Evolutionary conservation across 1,140 invertebrate species (phyloP), one percentile per base, ranked within the genome.

Genomic region (Orius insidiosus): DNA sequence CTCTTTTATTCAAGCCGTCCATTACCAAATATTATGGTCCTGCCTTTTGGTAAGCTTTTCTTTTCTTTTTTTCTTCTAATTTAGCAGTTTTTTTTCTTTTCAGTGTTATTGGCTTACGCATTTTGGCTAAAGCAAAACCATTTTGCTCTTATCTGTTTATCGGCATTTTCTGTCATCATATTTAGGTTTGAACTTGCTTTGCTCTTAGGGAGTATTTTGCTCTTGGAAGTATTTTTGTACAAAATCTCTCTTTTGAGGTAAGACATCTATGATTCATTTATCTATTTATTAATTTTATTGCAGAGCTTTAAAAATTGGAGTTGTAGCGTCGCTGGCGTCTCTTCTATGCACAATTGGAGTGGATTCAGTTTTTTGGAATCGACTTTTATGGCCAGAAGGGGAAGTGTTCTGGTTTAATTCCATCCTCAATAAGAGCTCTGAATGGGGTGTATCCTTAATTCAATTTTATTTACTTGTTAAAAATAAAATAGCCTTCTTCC

Each of bases 391-490:
- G 95, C 94, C 95, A 0, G 95, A 99, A 70, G 90, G 87, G 16
- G 86, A 95, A 72, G 94, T 98, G 1, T 75, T 98, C 40, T 96
- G 82, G 74, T 98, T 86, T 63, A 99, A 99, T 62, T 81, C 85
- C 4, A 68, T 95, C 45, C 63, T 90, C 1, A 98, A 99, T 61
- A 88, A 89, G 63, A 98, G 94, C 62, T 81, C 84, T 13, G 68
- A 95, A 50, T 99, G 89, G 85, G 95, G 95, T 60, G 88, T 95
- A 88, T 87, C 82, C 82, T 85, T 85, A 24, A 24, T 24, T 10
- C 6, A 11, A 3, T 45, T 7, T 13, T 38, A 35, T 45, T 45
- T 8, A 7, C n/a, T 33, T 33, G 32, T 13, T 18, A 7, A 33
- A 33, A 33, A 32, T 35, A 14, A 6, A 46, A n/a, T 15, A 46